These are phyloP conservation scores for Orchestia grillus DNA, from an alignment of 1,140 invertebrate species.

Conservation along the genomic window DNA sequence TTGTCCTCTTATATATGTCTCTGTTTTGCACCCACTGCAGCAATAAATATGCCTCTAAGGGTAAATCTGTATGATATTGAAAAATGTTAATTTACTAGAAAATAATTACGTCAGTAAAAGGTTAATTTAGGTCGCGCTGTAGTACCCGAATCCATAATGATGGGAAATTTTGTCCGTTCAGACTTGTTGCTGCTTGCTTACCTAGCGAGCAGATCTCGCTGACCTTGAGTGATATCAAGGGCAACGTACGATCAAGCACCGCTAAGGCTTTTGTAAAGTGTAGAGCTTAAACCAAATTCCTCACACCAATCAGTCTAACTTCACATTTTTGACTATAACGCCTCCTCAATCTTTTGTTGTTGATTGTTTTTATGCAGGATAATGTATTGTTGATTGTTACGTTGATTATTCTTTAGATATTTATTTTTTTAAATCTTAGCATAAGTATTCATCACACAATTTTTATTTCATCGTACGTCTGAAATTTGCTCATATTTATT, in stretches of 20 bases:
- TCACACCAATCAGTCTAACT: not conserved
- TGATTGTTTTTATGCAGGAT: not conserved
- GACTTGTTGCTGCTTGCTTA: not conserved
- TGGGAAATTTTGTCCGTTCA: not conserved
- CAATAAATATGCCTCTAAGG: too few relatives aligned
- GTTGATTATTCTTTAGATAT: not conserved
- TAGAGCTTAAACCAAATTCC: not conserved
- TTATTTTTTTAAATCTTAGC: not conserved
- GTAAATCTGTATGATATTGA: too few relatives aligned
- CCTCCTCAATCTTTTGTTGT: not conserved
- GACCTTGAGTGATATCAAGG: not conserved
- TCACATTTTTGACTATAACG: not conserved
- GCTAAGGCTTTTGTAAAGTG: not conserved
- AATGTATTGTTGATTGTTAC: not conserved
- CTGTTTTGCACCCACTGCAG: too few relatives aligned
- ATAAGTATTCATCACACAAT: not conserved
- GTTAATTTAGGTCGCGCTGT: not conserved
- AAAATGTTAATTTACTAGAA: too few relatives aligned
- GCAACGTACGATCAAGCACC: not conserved
- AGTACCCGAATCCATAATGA: not conserved
- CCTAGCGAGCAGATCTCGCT: not conserved
- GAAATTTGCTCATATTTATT: slow-evolving; percentile 10
- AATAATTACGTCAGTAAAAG: not conserved
- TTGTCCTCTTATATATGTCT: too few relatives aligned
- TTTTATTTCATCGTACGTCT: not conserved